Evolutionary conservation across 2,797 vertebrate species (phyloP).

Genomic region (Iguana delicatissima): DNA sequence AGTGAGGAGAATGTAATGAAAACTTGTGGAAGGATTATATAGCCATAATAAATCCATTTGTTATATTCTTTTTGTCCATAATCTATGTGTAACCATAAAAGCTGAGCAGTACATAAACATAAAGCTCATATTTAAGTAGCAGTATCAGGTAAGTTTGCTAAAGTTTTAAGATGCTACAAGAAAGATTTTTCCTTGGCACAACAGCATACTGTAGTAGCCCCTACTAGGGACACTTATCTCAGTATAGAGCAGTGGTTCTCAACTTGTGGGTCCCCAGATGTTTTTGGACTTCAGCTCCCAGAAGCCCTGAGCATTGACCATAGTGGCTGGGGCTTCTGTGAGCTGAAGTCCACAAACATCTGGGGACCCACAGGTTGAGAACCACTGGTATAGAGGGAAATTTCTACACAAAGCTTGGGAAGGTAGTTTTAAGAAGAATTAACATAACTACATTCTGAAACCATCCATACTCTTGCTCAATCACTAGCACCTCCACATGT

Average conservation of each 20-base stretch:
- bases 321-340: no score
- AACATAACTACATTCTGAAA: not conserved
- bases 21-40: not conserved
- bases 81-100: not conserved
- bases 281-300: no score
- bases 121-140: not conserved
- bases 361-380: no score
- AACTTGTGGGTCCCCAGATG: no score
- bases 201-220: not conserved
- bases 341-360: no score
- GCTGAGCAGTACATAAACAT: not conserved
- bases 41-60: not conserved
- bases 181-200: not conserved
- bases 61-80: not conserved
- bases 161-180: not conserved
- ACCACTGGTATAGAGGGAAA: not conserved
- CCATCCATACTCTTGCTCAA: not conserved
- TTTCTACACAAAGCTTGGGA: not conserved
- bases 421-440: not conserved
- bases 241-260: no score
- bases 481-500: not conserved
- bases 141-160: not conserved
- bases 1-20: not conserved
- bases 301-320: no score
- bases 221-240: not conserved